Evolutionary conservation across 2,113 vertebrate genomes (phyloP), one percentile per base, ranked within the genome.

Genomic region (Sinocyclocheilus grahami): DNA sequence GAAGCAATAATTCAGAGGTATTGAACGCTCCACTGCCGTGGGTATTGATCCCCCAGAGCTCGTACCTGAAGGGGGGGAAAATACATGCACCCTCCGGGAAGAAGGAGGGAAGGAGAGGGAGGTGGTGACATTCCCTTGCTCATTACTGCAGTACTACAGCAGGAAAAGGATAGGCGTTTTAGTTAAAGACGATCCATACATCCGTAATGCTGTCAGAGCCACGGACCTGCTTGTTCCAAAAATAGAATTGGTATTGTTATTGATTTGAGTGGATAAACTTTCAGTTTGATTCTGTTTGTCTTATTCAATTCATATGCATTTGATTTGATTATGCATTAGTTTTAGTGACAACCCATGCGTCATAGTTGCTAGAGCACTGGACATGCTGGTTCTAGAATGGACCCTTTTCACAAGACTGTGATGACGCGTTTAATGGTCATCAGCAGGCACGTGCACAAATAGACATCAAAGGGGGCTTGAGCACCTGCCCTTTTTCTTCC

Each of bases 1-100:
- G 97, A 98, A 98, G 97, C 97, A 96, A 97, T 98, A 97, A 98
- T 97, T 98, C 96, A 97, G 96, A 95, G 92, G 92, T 97, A 98
- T 98, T 94, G 97, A 98, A 93, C 96, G 94, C 92, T 91, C 92
- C 93, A 95, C 96, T 95, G 95, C 96, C 95, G 95, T 95, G 95
- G 95, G 93, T 93, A 99, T 98, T 95, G 95, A 98, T 98, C 94
- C 58, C 12, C 91, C 37, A 30, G 85, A 90, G 92, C 9, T 95
- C 87, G 90, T 93, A 95, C 95, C 95, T 94, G 94, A 93, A 71
- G 67, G 11, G 58, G 33, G 42, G 63, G 30, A 4, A 16, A 33
- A 48, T 22, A 20, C 30, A 72, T 39, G 58, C n/a, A 18, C 63
- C 77, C 48, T 55, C 33, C 55, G 48, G 63, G 51, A 71, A 71